phyloP scores from a whole-genome alignment of 1,140 invertebrate species.

The Drosophila mauritiana region DNA sequence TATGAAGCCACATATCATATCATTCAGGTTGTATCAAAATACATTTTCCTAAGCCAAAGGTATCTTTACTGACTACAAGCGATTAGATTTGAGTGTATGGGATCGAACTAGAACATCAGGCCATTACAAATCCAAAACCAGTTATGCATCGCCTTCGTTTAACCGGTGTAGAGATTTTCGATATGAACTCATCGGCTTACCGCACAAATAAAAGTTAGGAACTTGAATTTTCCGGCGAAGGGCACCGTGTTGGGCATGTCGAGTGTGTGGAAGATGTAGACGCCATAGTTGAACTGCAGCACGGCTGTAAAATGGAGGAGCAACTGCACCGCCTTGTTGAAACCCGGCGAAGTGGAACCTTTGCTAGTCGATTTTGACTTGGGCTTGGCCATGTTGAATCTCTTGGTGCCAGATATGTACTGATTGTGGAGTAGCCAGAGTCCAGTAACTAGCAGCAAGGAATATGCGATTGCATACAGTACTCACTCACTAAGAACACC shows the following conservation, averaged over 20 bases:
- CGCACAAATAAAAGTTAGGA: conserved; percentile 92
- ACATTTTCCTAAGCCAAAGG: neutral
- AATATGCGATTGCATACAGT: conserved; percentile 13
- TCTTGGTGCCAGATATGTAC: conserved; percentile 49
- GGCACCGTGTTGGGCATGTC: conserved; percentile 56
- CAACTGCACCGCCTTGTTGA: conserved; percentile 62
- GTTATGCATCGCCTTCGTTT: neutral
- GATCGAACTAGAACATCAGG: neutral
- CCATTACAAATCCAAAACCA: neutral
- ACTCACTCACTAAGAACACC: neutral
- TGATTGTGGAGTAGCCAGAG: conserved; percentile 55
- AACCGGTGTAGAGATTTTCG: neutral
- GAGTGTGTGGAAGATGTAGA: conserved; percentile 51
- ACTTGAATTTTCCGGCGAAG: conserved; percentile 92
- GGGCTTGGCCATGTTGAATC: conserved; percentile 62
- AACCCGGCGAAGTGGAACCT: conserved; percentile 61
- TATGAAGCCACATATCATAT: too few species aligned
- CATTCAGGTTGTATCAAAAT: neutral
- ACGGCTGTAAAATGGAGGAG: conserved; percentile 68
- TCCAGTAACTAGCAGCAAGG: conserved; percentile 24
- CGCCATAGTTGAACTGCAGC: conserved; percentile 67
- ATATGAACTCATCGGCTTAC: conserved; percentile 85
- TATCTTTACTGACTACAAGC: neutral
- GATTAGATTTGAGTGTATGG: neutral
- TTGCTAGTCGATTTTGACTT: conserved; percentile 63